Conservation (phyloP, 2,113 vertebrate genomes). For the Proteles cristata region DNA sequence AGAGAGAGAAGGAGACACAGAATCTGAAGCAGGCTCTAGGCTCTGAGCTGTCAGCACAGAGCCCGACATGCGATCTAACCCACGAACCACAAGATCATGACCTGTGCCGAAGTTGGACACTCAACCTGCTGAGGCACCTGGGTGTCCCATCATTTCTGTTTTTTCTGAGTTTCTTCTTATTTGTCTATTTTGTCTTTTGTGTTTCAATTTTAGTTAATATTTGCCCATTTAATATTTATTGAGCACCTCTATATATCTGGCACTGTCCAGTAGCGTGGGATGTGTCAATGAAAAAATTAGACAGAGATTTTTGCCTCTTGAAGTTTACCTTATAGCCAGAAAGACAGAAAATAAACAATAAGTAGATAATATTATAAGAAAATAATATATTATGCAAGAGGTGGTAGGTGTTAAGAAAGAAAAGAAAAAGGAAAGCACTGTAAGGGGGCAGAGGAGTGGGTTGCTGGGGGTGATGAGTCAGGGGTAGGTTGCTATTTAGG, state of each 20-base stretch:
- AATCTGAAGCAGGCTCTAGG: no score
- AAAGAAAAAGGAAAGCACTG: neutral
- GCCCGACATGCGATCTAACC: no score
- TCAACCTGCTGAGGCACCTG: no score
- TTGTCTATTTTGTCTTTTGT: neutral
- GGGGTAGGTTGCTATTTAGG: neutral
- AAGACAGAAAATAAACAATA: neutral
- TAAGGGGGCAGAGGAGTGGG: neutral
- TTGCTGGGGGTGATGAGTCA: neutral
- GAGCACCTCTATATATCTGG: neutral
- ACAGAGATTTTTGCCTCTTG: neutral
- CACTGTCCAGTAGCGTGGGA: neutral
- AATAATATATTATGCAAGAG: neutral
- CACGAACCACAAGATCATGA: no score
- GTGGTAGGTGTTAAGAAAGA: neutral
- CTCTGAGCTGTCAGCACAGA: no score
- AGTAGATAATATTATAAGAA: neutral
- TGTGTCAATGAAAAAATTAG: neutral
- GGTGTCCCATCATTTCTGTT: neutral
- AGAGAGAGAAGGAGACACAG: no score
- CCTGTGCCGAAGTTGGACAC: no score
- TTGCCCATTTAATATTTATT: neutral
- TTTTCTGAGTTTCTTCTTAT: neutral
- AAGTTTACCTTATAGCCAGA: neutral
- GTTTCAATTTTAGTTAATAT: neutral